Evolutionary conservation across 2,113 vertebrate species (phyloP), one percentile per base, ranked within the genome.

Genomic region (Taxidea taxus): DNA sequence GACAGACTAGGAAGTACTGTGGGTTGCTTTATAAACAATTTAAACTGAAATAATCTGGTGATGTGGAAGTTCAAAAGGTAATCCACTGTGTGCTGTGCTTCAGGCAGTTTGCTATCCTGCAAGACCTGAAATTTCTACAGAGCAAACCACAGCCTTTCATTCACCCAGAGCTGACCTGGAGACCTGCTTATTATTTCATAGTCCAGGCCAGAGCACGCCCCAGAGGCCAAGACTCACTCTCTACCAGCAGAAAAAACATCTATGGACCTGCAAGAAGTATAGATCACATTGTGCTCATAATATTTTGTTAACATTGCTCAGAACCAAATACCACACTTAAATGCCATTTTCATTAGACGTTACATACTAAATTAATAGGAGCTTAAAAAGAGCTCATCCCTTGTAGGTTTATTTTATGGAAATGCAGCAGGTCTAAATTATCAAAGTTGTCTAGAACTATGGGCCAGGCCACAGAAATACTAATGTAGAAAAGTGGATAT

Each of bases 51-150:
- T 77, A 56, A 93, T 74, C 92, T 72, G 64, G 51, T 39, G 56
- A 81, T 60, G 70, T 75, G 81, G 84, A 94, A 87, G 80, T 95
- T 97, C 93, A 90, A 96, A 95, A 97, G 93, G 92, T 89, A 51
- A 87, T 7, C 51, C 23, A 8, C 83, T 7, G 42, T 6, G 34
- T 58, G 81, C 0, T 16, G 39, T 37, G 86, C 74, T 78, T 14
- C 60, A 49, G 89, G 89, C 80, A 70, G 64, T 54, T 7, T n/a
- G 77, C 75, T 60, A 34, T 64, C 66, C 84, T 37, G 14, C 0
- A 49, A 94, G 66, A 72, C 90, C 56, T 87, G 47, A 95, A 18
- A 75, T 90, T n/a, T 95, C 93, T 21, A 49, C 47, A 95, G 42
- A 66, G 72, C 21, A 89, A 75, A 91, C 74, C 13, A 23, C 34